Base-by-base conservation (phyloP, 2,113 vertebrate species). In the Scopus umbretta region DNA sequence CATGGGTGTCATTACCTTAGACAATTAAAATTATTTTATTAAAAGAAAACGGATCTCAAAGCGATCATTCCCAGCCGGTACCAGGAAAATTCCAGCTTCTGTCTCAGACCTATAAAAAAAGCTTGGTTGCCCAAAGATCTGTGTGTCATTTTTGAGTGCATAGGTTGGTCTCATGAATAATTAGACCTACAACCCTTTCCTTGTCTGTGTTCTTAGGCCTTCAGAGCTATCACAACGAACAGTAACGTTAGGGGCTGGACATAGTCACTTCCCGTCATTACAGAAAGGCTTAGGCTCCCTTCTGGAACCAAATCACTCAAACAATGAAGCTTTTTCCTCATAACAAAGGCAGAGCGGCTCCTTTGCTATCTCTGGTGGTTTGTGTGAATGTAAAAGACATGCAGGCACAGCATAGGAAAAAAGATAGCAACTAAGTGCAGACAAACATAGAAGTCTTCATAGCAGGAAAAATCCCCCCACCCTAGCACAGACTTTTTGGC, bases 281-380 rank as follows among this genome's bases (percentile, higher is more conserved):
- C 29, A 91, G 74, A 63, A 85, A 49, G 30, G 40, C 58, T 91
- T 36, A 73, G 78, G 32, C 40, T 86, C 23, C 45, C 42, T 83
- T 90, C 62, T 92, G 63, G 62, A 93, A 75, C 45, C 34, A 79
- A 73, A 82, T 45, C 55, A 23, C 36, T 71, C 36, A 32, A 71
- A 74, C 55, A 89, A 53, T 1, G 6, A 75, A 82, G 61, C 34
- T 88, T 85, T 75, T 7, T 4, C 42, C 66, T 74, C 70, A 27
- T 29, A 79, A 55, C 56, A 92, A 78, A 91, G 88, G 43, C 78
- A 75, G 70, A 85, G 49, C 2, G 43, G 22, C 49, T 87, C 80
- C 73, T 91, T 61, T 72, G 49, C 82, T 97, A 58, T 92, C 82
- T 82, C 73, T 90, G 85, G 68, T 70, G 58, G 19, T 85, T 97